Evolutionary conservation across 2,113 vertebrate species (phyloP).

Genomic region (Microcebus murinus): DNA sequence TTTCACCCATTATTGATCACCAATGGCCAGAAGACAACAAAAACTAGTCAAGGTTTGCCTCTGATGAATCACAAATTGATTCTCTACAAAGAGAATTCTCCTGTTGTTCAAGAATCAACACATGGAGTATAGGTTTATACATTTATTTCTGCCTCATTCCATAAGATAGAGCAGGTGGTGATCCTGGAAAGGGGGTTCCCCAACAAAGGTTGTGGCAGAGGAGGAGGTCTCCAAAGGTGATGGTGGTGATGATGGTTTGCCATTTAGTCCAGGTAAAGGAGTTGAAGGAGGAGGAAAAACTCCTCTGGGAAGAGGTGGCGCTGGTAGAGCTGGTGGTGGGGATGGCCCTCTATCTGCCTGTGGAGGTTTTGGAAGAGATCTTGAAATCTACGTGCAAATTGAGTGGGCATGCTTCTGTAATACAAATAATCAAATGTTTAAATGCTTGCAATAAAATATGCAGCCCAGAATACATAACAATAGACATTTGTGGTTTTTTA

Average conservation of each 20-base stretch:
- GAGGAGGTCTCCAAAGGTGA: conserved; percentile 63
- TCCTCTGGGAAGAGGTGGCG: conserved; percentile 72
- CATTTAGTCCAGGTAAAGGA: conserved; percentile 76
- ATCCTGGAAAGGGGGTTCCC: background rate
- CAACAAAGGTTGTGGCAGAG: conserved; percentile 65
- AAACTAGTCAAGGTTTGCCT: conserved; percentile 85
- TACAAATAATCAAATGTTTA: background rate
- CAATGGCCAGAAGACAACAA: background rate
- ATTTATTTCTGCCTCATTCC: conserved; percentile 91
- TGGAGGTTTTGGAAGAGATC: conserved; percentile 62
- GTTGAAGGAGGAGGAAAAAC: conserved; percentile 82
- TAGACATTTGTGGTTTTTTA: background rate
- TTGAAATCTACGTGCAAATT: background rate
- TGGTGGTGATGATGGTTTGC: conserved; percentile 78
- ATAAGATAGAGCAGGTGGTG: conserved; percentile 83
- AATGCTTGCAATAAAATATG: background rate
- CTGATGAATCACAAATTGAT: conserved; percentile 95
- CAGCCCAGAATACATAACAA: background rate
- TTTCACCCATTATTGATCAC: background rate
- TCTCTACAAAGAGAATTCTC: conserved; percentile 88
- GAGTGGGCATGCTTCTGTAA: background rate
- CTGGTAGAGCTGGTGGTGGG: conserved; percentile 73
- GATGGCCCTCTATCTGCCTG: conserved; percentile 59
- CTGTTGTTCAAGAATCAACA: background rate
- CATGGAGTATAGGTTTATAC: conserved; percentile 86